phyloP scores from a whole-genome alignment of 2,888 invertebrate genomes.

The Drosophila cognata region DNA sequence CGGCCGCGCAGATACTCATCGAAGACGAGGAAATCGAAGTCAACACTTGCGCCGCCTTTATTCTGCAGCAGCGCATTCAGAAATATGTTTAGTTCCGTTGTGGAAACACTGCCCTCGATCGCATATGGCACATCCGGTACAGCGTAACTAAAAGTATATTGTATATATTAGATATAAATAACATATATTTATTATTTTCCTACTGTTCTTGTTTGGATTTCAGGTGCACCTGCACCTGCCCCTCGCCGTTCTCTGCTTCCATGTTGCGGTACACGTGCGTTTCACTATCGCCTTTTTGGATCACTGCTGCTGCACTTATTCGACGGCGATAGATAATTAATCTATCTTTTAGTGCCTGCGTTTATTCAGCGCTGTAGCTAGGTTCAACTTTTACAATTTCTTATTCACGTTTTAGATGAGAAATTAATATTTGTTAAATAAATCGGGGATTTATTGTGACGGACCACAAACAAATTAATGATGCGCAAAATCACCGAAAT shows the following conservation, averaged over 20 bases:
- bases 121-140: constrained; percentile 94
- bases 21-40: constrained; percentile 95
- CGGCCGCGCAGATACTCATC: constrained; percentile 90
- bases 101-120: constrained; percentile 90
- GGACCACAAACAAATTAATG: constrained; percentile 34
- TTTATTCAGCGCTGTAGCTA: background rate
- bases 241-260: constrained; percentile 85
- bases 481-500: constrained; percentile 6
- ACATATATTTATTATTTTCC: constrained; percentile 79
- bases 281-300: constrained; percentile 29
- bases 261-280: constrained; percentile 74
- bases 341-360: constrained; percentile 1
- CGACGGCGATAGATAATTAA: background rate
- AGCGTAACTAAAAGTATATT: constrained; percentile 88
- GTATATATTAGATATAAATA: background rate
- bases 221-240: constrained; percentile 91
- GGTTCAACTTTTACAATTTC: background rate
- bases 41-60: constrained; percentile 76
- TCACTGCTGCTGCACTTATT: background rate
- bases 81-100: constrained; percentile 90
- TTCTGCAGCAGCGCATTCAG: constrained; percentile 90
- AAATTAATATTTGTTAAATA: constrained; percentile 18
- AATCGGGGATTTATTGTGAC: constrained; percentile 25
- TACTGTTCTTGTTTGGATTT: constrained; percentile 93
- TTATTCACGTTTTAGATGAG: constrained; percentile 4